Conservation (phyloP, 1,140 invertebrate species). For the Bombus terrestris region DNA sequence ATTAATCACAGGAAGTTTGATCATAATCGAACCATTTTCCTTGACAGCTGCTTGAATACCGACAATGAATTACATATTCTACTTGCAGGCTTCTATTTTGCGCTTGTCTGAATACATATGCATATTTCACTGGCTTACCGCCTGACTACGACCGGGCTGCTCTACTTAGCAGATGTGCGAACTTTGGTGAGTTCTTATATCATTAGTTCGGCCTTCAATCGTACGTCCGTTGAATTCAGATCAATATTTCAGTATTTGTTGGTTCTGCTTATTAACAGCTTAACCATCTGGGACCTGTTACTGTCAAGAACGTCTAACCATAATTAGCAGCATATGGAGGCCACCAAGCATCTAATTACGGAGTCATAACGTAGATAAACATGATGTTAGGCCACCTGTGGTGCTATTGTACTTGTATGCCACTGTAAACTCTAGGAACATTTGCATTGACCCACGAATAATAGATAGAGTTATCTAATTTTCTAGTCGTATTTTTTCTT, state of each 20-base stretch:
- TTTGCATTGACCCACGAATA: background rate
- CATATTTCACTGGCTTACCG: background rate
- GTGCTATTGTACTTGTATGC: background rate
- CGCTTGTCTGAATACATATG: background rate
- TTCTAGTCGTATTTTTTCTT: background rate
- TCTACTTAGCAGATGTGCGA: background rate
- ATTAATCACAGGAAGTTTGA: background rate
- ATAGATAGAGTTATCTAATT: background rate
- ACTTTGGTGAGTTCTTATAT: background rate
- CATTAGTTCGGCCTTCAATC: background rate
- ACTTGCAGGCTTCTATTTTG: constrained; percentile 1
- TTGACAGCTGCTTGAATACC: background rate
- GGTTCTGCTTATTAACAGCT: background rate
- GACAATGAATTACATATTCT: background rate
- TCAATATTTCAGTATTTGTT: background rate
- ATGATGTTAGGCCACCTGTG: background rate
- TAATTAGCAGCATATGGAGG: background rate
- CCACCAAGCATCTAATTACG: background rate
- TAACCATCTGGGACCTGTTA: background rate
- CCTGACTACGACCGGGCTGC: background rate
- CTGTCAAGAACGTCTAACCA: background rate
- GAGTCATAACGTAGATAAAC: background rate
- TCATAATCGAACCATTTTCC: background rate
- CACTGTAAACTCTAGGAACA: background rate
- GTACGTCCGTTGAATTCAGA: background rate